Evolutionary conservation across 2,888 invertebrate species (phyloP).

Genomic region (Megastigmus dorsalis): DNA sequence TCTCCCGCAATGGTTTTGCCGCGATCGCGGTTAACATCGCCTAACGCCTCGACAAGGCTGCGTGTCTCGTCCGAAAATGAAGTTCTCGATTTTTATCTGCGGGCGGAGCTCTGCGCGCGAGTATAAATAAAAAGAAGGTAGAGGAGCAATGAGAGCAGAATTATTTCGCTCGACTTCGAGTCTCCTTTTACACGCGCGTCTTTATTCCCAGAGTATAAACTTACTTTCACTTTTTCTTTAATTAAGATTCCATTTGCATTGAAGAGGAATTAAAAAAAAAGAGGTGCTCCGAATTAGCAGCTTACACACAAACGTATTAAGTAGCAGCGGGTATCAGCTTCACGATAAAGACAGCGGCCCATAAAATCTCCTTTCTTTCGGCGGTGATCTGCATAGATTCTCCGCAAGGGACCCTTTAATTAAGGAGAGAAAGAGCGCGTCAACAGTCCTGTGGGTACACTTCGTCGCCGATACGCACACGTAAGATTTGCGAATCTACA

Average conservation of each 20-base stretch:
- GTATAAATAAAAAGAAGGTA: not conserved
- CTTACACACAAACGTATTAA: not conserved
- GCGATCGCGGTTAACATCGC: not conserved
- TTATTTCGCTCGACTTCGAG: not conserved
- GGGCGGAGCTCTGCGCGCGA: too few relatives aligned
- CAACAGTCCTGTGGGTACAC: not conserved
- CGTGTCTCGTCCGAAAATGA: not conserved
- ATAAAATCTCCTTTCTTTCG: not conserved
- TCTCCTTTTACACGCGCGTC: too few relatives aligned
- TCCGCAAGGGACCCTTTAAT: not conserved
- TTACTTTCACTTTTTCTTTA: conserved; percentile 17
- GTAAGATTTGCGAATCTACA: not conserved
- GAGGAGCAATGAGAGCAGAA: not conserved
- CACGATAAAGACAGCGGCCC: not conserved
- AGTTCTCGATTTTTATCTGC: conserved; percentile 26
- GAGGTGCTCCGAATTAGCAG: not conserved
- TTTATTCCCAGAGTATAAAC: too few relatives aligned
- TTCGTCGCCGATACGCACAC: conserved; percentile 29
- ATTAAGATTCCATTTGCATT: conserved; percentile 37
- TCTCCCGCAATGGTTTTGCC: conserved; percentile 48
- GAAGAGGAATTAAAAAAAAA: too few relatives aligned
- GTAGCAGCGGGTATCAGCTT: not conserved
- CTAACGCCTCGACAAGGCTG: not conserved
- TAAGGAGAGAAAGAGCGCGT: conserved; percentile 19
- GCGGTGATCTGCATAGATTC: not conserved